Conservation (phyloP, 1,140 invertebrate species). For the Gyrodactylus salaris region DNA sequence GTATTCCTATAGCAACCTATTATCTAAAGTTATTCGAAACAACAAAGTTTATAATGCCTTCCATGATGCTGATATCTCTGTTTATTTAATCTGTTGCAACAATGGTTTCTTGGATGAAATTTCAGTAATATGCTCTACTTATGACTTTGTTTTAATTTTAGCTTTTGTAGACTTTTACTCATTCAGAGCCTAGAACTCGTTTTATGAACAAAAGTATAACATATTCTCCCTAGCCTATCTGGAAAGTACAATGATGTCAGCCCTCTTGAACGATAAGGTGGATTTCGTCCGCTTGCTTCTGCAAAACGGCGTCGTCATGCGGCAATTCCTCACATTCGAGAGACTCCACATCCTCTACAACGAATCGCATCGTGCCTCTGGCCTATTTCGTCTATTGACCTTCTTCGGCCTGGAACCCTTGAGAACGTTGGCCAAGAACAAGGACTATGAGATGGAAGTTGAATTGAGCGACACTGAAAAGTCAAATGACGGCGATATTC, state of each 20-base stretch:
- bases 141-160: too few species aligned
- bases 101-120: too few species aligned
- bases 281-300: constrained; percentile 73
- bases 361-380: neutral
- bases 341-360: constrained; percentile 59
- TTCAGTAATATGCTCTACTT: too few species aligned
- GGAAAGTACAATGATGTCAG: constrained; percentile 77
- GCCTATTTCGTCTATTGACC: neutral
- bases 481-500: neutral
- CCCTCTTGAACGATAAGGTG: constrained; percentile 58
- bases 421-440: neutral
- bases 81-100: too few species aligned
- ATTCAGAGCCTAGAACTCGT: too few species aligned
- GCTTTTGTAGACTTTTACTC: too few species aligned
- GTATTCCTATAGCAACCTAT: too few species aligned
- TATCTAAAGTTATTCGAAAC: too few species aligned
- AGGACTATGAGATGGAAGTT: neutral
- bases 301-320: constrained; percentile 77
- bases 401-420: neutral
- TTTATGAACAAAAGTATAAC: neutral
- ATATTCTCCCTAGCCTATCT: constrained; percentile 29
- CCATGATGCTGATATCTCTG: too few species aligned
- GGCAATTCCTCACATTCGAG: constrained; percentile 62
- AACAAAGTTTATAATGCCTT: too few species aligned
- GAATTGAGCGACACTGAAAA: neutral